Base-by-base conservation (phyloP, 2,113 vertebrate species). In the Reinhardtius hippoglossoides region DNA sequence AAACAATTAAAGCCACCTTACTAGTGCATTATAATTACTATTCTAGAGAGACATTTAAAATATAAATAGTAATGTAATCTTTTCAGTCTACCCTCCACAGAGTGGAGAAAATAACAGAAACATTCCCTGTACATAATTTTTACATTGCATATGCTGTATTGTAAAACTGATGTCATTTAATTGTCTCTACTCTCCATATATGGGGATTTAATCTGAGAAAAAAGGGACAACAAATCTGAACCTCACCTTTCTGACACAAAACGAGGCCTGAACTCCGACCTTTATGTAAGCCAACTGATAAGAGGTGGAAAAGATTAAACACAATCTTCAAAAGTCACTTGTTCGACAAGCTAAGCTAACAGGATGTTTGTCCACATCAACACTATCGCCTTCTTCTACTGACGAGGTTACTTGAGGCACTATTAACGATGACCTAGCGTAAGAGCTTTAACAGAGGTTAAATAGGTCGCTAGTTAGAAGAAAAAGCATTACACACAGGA, bases 281-380 rank as follows among this genome's bases (percentile, higher is more conserved):
- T 89, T 67, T 52, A 61, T 12, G 46, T 56, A 59, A 82, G 42
- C n/a, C 27, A 8, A 4, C 80, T 78, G 70, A 87, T 80, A 87
- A 83, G 73, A 63, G n/a, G 27, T 67, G 54, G 54, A 84, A 65
- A 62, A 70, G 56, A 79, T 66, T 23, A 54, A 58, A 69, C 59
- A 61, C 74, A 66, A 66, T 66, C 72, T 70, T 37, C 31, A 5
- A 35, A 4, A 48, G 26, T 40, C 59, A 12, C 48, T 60, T 67
- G 67, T 76, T 80, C 64, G 18, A 72, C 67, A 56, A 62, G 71
- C 55, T 35, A 71, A 84, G 71, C 65, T 80, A 74, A 88, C 40
- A 40, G 44, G 64, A 82, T 70, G 77, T 86, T 76, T 76, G 55
- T 65, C 26, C 58, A 74, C 74, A 66, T 57, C 16, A 42, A 68